Evolutionary conservation across 2,113 vertebrate genomes (phyloP).

Genomic region (Steatornis caripensis): DNA sequence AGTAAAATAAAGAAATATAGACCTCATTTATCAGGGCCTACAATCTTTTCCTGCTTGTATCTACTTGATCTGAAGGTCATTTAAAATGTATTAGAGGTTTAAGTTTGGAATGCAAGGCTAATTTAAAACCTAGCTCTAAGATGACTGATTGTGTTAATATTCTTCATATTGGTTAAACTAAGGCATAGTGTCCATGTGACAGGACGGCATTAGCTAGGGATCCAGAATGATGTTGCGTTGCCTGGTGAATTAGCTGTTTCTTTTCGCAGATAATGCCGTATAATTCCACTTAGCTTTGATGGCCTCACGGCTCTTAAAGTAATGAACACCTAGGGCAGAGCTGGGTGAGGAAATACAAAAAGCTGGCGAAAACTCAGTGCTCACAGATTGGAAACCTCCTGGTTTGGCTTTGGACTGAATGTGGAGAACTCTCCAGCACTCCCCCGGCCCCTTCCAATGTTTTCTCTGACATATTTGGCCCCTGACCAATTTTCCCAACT

Average conservation of each 20-base stretch:
- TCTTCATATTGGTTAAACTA: neutral
- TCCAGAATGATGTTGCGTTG: neutral
- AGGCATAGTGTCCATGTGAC: neutral
- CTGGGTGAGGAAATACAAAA: neutral
- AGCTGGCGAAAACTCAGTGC: neutral
- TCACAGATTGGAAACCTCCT: constrained; percentile 35
- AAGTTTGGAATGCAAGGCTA: constrained; percentile 1
- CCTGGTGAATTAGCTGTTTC: neutral
- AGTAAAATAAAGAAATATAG: constrained; percentile 26
- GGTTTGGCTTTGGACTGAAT: constrained; percentile 34
- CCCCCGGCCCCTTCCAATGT: neutral
- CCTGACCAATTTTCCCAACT: constrained; percentile 44
- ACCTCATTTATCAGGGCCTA: constrained; percentile 9
- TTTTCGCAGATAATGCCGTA: neutral
- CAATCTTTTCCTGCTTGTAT: neutral
- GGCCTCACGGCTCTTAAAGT: neutral
- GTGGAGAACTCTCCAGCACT: constrained; percentile 11
- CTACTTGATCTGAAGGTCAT: constrained; percentile 28
- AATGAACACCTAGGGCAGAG: neutral
- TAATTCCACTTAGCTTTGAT: neutral
- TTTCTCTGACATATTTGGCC: constrained; percentile 50
- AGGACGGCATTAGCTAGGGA: neutral
- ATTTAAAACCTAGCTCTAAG: neutral
- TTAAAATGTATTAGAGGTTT: constrained; percentile 40
- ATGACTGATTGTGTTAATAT: neutral